Percentiles rank a stretch among this genome's conserved stretches.
Evolutionary conservation across 2,797 vertebrate genomes (phyloP).

Genomic region (Squalus acanthias): DNA sequence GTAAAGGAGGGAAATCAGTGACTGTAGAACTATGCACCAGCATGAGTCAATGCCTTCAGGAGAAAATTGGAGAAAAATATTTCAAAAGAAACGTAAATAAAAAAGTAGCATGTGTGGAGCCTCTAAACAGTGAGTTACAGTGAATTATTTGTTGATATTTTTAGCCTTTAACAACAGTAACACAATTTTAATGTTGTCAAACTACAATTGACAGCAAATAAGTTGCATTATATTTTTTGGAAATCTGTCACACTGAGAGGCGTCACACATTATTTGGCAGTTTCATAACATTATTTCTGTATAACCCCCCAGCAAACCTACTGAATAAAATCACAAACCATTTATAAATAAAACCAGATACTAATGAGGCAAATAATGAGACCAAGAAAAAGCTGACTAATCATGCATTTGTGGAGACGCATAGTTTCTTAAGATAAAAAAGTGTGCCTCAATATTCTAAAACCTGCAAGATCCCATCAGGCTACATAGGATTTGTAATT

Average conservation of each 20-base stretch:
- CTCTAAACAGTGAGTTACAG: background rate
- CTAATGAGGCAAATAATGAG: slow-evolving; percentile 21
- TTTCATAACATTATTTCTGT: background rate
- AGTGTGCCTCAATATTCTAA: background rate
- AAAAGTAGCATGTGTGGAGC: background rate
- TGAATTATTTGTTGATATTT: slow-evolving; percentile 18
- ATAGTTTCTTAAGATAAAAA: background rate
- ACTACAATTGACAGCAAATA: background rate
- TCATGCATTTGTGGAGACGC: background rate
- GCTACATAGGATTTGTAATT: background rate
- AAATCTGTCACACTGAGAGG: background rate
- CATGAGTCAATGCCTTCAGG: background rate
- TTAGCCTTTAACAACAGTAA: slow-evolving; percentile 8
- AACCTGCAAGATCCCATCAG: background rate
- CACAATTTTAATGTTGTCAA: background rate
- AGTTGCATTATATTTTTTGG: background rate
- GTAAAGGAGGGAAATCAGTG: background rate
- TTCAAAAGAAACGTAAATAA: background rate
- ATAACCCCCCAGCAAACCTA: background rate
- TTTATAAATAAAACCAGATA: background rate
- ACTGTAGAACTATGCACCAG: background rate
- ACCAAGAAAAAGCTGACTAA: slow-evolving; percentile 24
- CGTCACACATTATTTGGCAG: background rate
- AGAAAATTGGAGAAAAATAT: background rate
- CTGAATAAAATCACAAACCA: slow-evolving; percentile 10